phyloP scores from a whole-genome alignment of 2,113 vertebrate species.

The Erythrolamprus reginae region DNA sequence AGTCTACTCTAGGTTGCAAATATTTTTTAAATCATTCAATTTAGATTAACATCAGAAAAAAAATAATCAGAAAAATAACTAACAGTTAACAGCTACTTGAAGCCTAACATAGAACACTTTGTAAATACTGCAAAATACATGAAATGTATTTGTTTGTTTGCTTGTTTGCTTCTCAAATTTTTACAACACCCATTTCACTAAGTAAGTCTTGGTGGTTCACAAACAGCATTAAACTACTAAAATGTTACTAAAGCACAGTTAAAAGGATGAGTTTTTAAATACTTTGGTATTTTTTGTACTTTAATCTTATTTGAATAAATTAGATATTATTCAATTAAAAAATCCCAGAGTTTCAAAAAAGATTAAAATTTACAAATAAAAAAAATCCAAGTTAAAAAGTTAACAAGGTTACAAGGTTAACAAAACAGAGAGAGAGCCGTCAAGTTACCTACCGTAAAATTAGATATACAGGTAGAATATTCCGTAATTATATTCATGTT shows the following conservation, averaged over 20 bases:
- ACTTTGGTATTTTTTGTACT: neutral
- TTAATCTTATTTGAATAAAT: neutral
- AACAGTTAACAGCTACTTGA: neutral
- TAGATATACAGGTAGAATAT: neutral
- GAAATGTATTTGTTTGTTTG: neutral
- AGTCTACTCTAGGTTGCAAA: neutral
- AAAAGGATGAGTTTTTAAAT: neutral
- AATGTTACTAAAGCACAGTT: neutral
- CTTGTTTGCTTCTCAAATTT: neutral
- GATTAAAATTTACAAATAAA: neutral
- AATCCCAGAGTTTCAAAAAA: neutral
- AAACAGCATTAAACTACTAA: neutral
- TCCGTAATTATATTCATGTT: rapidly evolving
- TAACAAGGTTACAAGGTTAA: neutral
- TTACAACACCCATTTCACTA: neutral
- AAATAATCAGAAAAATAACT: neutral
- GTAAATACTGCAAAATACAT: neutral
- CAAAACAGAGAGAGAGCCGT: neutral
- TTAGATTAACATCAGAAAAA: neutral
- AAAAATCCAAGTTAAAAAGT: neutral
- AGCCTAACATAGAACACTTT: neutral
- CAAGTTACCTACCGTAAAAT: neutral
- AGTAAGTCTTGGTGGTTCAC: neutral
- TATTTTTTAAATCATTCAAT: neutral
- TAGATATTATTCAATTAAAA: neutral